Evolutionary conservation across 2,888 invertebrate species (phyloP).

Genomic region (Drosophila melanosoma): DNA sequence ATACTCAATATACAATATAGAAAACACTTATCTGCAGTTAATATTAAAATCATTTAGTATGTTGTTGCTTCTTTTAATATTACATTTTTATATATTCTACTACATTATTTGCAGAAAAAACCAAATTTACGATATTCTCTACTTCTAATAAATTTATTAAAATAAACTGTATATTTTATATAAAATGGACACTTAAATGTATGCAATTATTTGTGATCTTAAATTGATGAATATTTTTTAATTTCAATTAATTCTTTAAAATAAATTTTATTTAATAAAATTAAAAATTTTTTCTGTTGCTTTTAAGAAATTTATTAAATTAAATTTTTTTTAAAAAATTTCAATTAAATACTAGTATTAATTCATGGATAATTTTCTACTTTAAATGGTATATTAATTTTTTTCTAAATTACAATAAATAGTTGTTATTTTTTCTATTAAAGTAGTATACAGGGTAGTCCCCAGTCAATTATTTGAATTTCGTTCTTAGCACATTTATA

Average conservation of each 20-base stretch:
- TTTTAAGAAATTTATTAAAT: neutral
- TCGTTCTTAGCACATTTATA: neutral
- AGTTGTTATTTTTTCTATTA: neutral
- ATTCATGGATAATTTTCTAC: neutral
- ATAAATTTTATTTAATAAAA: neutral
- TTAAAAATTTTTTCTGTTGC: neutral
- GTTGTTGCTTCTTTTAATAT: neutral
- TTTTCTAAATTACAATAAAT: neutral
- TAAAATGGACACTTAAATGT: neutral
- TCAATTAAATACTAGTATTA: neutral
- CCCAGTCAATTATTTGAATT: constrained; percentile 7
- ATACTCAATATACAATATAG: neutral
- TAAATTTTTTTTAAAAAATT: neutral
- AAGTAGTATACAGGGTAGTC: neutral
- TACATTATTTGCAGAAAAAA: neutral
- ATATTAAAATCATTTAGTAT: neutral
- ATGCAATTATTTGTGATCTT: neutral
- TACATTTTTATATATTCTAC: neutral
- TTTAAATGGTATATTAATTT: too few species aligned
- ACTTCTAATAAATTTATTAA: neutral
- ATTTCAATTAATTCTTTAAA: neutral
- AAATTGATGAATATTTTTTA: neutral
- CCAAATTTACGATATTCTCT: too few species aligned
- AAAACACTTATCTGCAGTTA: neutral
- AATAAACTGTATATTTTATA: neutral